A percentile compares a stretch with the other conserved stretches of the same genome.
These are phyloP conservation scores for Eurypyga helias DNA, from an alignment of 2,113 vertebrate species.

Conservation along the genomic window DNA sequence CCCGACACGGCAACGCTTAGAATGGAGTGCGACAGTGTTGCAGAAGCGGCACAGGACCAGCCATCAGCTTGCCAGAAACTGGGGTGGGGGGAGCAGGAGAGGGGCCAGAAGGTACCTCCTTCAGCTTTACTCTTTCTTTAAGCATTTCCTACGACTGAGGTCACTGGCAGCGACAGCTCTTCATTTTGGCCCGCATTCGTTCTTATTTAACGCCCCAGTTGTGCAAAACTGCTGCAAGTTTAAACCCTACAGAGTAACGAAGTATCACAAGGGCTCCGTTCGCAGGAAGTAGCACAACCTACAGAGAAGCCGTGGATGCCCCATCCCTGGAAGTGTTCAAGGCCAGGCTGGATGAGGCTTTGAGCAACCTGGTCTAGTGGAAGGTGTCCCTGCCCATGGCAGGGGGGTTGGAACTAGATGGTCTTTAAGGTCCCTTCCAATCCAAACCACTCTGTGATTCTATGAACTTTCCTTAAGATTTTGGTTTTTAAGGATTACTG, in stretches of 20 bases:
- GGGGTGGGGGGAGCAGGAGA: not conserved
- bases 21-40: fast-evolving
- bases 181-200: not conserved
- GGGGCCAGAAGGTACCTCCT: not conserved
- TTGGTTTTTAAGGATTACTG: not conserved
- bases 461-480: too few species aligned
- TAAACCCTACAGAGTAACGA: not conserved
- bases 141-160: not conserved
- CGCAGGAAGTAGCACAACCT: not conserved
- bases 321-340: too few species aligned
- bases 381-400: too few species aligned
- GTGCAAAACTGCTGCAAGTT: not conserved
- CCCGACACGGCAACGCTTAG: not conserved
- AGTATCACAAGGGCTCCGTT: not conserved
- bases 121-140: not conserved
- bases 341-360: too few species aligned
- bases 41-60: not conserved
- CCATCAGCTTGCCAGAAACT: not conserved
- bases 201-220: not conserved
- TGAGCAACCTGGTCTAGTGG: too few species aligned
- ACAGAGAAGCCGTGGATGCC: too few species aligned
- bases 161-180: not conserved
- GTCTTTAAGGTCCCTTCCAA: too few species aligned
- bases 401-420: too few species aligned
- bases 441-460: too few species aligned